Conservation (phyloP, 2,888 invertebrate genomes). For the Lomographa bimaculata region DNA sequence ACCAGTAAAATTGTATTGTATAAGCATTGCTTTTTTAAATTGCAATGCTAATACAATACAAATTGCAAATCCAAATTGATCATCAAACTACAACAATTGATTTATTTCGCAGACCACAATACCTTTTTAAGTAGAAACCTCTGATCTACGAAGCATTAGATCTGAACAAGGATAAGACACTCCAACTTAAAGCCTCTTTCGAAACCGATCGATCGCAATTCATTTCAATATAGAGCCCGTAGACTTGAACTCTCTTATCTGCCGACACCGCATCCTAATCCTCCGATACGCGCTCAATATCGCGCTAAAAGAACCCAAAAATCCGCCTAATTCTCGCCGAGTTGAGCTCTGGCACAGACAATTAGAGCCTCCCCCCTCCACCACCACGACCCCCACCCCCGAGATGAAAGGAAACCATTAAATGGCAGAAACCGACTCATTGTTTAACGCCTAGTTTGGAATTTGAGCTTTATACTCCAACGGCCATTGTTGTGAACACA, state of each 20-base stretch:
- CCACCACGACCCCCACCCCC: slow-evolving; percentile 19
- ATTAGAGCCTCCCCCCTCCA: slow-evolving; percentile 42
- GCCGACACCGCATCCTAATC: slow-evolving; percentile 23
- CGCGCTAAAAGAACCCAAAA: slow-evolving; percentile 22
- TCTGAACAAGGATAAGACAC: not conserved
- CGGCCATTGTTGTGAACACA: slow-evolving; percentile 30
- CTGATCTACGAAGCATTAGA: too few species aligned
- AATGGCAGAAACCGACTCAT: slow-evolving; percentile 45
- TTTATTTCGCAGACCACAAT: too few species aligned
- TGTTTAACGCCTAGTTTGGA: slow-evolving; percentile 42
- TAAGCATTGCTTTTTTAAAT: too few species aligned
- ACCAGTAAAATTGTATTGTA: too few species aligned
- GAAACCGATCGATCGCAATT: slow-evolving; percentile 18
- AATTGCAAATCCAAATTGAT: too few species aligned
- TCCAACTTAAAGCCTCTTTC: not conserved
- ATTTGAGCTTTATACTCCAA: slow-evolving; percentile 30
- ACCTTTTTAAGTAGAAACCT: too few species aligned
- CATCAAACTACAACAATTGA: too few species aligned
- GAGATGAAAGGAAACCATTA: slow-evolving; percentile 45
- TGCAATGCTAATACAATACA: too few species aligned
- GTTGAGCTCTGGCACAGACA: slow-evolving; percentile 34
- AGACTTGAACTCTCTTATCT: slow-evolving; percentile 23
- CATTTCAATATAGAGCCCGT: slow-evolving; percentile 21
- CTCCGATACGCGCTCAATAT: slow-evolving; percentile 19
- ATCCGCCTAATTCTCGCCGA: slow-evolving; percentile 18